These are phyloP conservation scores for Cremastobaeus sp. DNA, from an alignment of 2,888 invertebrate genomes.

Conservation along the genomic window DNA sequence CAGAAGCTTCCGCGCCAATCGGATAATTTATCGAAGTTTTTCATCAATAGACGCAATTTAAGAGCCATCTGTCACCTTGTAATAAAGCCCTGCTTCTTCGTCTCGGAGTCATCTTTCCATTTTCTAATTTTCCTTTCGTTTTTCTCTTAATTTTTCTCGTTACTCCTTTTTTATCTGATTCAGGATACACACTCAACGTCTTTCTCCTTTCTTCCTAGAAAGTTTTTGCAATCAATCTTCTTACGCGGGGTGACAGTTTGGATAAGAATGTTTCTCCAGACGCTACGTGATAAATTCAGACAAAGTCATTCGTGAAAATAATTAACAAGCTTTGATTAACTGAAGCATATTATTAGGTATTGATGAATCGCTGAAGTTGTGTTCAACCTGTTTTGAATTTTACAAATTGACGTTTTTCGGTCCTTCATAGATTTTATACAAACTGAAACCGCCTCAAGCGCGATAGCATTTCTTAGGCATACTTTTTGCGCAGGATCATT, in stretches of 20 bases:
- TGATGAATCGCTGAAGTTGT: too few species aligned
- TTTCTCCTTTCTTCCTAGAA: constrained; percentile 50
- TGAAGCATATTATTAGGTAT: too few species aligned
- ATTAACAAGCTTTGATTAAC: constrained; percentile 39
- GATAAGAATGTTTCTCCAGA: constrained; percentile 55
- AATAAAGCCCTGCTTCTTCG: constrained; percentile 60
- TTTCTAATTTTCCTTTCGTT: constrained; percentile 59
- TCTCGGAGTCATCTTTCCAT: constrained; percentile 49
- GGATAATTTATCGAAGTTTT: constrained; percentile 61
- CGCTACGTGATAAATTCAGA: constrained; percentile 50
- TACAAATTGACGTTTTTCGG: too few species aligned
- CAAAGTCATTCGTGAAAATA: constrained; percentile 53
- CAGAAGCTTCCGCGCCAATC: constrained; percentile 20
- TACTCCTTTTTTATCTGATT: constrained; percentile 50
- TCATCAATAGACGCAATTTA: constrained; percentile 51
- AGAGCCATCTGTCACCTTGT: constrained; percentile 65
- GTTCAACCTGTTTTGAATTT: too few species aligned
- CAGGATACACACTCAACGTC: constrained; percentile 46
- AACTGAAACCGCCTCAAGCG: too few species aligned
- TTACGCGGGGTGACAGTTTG: constrained; percentile 50
- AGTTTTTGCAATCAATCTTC: constrained; percentile 64
- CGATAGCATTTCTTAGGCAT: too few species aligned
- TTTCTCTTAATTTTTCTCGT: constrained; percentile 47
- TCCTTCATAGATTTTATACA: too few species aligned
- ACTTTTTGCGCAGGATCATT: too few species aligned